Conservation (phyloP, 1,140 invertebrate species). For the Neotoxoptera formosana region DNA sequence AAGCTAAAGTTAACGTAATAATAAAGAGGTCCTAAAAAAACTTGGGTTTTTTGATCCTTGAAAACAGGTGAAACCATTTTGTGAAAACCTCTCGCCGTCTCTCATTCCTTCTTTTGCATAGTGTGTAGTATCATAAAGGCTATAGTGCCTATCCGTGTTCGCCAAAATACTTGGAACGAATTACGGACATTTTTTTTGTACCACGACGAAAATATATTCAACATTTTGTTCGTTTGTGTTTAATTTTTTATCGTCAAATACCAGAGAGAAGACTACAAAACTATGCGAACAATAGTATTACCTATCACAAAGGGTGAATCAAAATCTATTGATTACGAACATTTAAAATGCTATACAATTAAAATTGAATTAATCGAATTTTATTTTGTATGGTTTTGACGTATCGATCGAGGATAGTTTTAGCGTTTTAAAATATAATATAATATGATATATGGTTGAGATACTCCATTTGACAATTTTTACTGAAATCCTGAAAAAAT, state of each 20-base stretch:
- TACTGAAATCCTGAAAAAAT: too few species aligned
- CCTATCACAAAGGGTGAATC: not conserved
- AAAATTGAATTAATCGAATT: too few species aligned
- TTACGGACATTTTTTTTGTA: not conserved
- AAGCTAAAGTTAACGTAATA: constrained; percentile 36
- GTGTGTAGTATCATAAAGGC: not conserved
- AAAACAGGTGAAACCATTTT: constrained; percentile 17
- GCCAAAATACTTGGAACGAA: not conserved
- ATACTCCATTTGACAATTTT: too few species aligned
- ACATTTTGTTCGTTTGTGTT: not conserved
- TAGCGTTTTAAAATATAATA: not conserved
- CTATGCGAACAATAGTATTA: not conserved
- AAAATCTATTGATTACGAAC: not conserved
- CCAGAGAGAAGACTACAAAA: not conserved
- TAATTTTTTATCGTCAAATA: not conserved
- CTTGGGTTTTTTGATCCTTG: constrained; percentile 25
- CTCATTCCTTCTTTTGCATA: not conserved
- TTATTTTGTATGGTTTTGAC: not conserved
- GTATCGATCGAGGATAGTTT: not conserved
- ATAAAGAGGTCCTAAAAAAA: not conserved
- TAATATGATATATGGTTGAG: not conserved
- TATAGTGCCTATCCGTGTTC: not conserved
- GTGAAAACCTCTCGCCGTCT: not conserved
- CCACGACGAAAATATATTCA: not conserved
- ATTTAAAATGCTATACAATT: not conserved